Evolutionary conservation across 2,797 vertebrate species (phyloP), one percentile per base, ranked within the genome.

Genomic region (Furcifer pardalis): DNA sequence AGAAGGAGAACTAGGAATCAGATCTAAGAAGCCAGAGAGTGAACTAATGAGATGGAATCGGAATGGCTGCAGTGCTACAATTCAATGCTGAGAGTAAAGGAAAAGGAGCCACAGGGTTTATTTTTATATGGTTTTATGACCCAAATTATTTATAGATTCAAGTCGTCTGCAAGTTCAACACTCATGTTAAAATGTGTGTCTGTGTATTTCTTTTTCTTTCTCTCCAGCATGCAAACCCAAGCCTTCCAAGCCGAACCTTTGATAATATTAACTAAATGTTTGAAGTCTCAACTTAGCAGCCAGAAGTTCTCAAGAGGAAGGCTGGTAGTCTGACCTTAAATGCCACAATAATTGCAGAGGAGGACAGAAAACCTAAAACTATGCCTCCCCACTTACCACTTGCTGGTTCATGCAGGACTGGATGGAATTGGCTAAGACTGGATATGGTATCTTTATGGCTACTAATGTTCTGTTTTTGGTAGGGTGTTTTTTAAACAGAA

Each of bases 71-170:
- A 85, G 77, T 66, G 71, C 77, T 23, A 40, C 62, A 9, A 66
- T 87, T 71, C 77, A 75, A 72, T 1, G 23, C 78, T 37, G 1
- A 1, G 32, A 0, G 42, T 7, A 1, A 72, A 44, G 19, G 0
- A 4, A 59, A 81, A 32, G 79, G n/a, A 35, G 19, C 74, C 77
- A 77, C 46, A 0, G 40, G 87, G 88, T 86, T 92, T 93, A 90
- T 92, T 93, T 93, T 86, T 81, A 87, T 89, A 87, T 82, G n/a
- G 78, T 87, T 90, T 91, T 90, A 84, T 89, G 93, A 93, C 93
- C 93, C 32, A 0, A 83, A 85, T 92, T 94, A 92, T 93, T 93
- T 93, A 90, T 87, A 93, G 93, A 92, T 66, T 88, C 81, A 81
- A 93, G 88, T 60, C 85, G 90, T 89, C 87, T 75, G 87, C 42